Percentiles rank a stretch among this genome's conserved stretches.
These are phyloP conservation scores for Formica exsecta DNA, from an alignment of 1,140 invertebrate species.

Conservation along the genomic window DNA sequence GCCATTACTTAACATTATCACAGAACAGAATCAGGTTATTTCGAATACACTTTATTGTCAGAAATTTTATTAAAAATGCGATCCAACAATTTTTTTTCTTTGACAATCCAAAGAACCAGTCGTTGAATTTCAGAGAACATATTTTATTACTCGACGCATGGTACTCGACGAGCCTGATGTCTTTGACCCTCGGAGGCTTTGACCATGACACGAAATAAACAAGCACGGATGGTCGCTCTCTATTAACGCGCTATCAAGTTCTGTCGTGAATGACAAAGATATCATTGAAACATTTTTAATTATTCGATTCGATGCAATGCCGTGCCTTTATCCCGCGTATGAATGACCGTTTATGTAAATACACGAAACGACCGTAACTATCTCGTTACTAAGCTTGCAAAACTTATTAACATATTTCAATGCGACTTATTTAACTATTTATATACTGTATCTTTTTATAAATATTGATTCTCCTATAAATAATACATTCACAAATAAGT, in stretches of 20 bases:
- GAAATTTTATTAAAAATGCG: neutral
- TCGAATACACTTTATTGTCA: neutral
- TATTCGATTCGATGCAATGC: conserved; percentile 13
- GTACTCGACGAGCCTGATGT: conserved; percentile 62
- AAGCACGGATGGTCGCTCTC: conserved; percentile 63
- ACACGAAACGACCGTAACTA: neutral
- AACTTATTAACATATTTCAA: neutral
- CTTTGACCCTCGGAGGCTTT: conserved; percentile 72
- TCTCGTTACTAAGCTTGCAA: conserved; percentile 3
- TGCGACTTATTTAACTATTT: neutral
- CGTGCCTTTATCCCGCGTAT: neutral
- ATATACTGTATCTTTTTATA: neutral
- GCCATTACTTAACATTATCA: neutral
- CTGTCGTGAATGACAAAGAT: conserved; percentile 40
- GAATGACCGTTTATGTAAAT: conserved; percentile 5
- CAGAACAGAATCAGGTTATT: neutral
- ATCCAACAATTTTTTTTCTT: neutral
- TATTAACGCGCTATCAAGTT: conserved; percentile 63
- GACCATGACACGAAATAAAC: conserved; percentile 75
- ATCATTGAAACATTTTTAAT: conserved; percentile 24
- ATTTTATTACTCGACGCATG: conserved; percentile 9
- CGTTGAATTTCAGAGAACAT: neutral
- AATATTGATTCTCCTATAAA: neutral
- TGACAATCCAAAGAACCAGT: neutral
- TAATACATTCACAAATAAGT: neutral